phyloP scores from a whole-genome alignment of 1,140 invertebrate genomes.

The Octopus sinensis region DNA sequence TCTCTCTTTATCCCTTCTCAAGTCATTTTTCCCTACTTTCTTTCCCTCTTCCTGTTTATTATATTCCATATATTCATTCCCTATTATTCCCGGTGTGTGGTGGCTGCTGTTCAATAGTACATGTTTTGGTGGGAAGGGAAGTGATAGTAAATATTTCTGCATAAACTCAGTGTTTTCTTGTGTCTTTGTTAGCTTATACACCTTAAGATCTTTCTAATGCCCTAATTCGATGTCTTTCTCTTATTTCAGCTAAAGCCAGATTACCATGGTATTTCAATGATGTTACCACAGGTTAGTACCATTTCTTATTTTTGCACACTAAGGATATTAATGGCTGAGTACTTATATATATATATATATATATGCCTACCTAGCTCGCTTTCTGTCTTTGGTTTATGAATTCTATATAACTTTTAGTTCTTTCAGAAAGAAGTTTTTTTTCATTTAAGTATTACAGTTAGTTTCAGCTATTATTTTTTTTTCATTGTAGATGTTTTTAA shows the following conservation, averaged over 20 bases:
- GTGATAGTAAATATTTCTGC: no score
- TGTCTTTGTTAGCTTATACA: no score
- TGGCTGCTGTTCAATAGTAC: no score
- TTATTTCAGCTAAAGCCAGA: not conserved
- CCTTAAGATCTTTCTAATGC: no score
- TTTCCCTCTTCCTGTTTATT: not conserved
- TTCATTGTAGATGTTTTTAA: not conserved
- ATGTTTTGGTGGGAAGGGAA: no score
- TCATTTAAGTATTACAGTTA: not conserved
- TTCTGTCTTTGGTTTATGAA: no score
- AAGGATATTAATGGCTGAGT: no score
- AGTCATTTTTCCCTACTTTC: not conserved
- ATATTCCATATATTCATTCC: no score
- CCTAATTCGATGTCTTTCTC: not conserved
- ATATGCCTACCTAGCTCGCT: not conserved
- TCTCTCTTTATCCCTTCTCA: not conserved
- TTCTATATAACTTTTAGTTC: not conserved
- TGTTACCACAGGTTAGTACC: not conserved
- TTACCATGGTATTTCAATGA: slow-evolving; percentile 6
- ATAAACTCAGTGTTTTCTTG: no score
- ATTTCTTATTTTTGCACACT: not conserved
- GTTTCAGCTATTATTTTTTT: not conserved
- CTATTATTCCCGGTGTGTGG: no score
- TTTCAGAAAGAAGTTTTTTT: not conserved
- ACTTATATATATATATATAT: not conserved